Percentiles rank a stretch among this genome's conserved stretches.
These are phyloP conservation scores for Agrotis clavis DNA, from an alignment of 2,888 invertebrate species.

Conservation along the genomic window DNA sequence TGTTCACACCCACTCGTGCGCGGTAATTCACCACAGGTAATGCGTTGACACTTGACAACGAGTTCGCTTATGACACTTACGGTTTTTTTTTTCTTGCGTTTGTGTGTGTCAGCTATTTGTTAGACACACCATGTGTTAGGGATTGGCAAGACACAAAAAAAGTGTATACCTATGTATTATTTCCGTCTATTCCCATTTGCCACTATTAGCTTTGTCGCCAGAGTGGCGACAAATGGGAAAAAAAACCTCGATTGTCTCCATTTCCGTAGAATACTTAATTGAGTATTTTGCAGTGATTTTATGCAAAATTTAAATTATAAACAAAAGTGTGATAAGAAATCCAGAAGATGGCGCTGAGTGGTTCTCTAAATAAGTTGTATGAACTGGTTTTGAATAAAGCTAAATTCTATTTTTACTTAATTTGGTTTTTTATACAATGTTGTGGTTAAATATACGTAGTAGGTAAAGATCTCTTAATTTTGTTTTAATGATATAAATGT, in stretches of 20 bases:
- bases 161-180: too few species aligned
- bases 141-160: slow-evolving; percentile 2
- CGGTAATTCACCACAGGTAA: slow-evolving; percentile 73
- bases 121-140: slow-evolving; percentile 29
- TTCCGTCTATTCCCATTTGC: too few species aligned
- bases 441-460: neutral
- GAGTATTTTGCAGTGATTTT: neutral
- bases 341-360: slow-evolving; percentile 8
- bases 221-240: too few species aligned
- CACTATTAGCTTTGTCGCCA: too few species aligned
- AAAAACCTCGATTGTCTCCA: neutral
- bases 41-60: slow-evolving; percentile 45
- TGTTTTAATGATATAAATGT: neutral
- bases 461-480: neutral
- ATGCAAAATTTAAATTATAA: neutral
- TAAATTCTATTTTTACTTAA: neutral
- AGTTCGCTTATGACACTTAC: slow-evolving; percentile 53
- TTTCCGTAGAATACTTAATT: slow-evolving; percentile 2
- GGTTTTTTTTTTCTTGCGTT: slow-evolving; percentile 50
- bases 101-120: slow-evolving; percentile 32
- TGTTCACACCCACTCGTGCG: slow-evolving; percentile 29
- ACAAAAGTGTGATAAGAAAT: neutral
- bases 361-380: neutral
- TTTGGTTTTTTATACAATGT: neutral
- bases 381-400: neutral